Conservation (phyloP, 2,888 invertebrate genomes). For the Sarcophaga variegata region DNA sequence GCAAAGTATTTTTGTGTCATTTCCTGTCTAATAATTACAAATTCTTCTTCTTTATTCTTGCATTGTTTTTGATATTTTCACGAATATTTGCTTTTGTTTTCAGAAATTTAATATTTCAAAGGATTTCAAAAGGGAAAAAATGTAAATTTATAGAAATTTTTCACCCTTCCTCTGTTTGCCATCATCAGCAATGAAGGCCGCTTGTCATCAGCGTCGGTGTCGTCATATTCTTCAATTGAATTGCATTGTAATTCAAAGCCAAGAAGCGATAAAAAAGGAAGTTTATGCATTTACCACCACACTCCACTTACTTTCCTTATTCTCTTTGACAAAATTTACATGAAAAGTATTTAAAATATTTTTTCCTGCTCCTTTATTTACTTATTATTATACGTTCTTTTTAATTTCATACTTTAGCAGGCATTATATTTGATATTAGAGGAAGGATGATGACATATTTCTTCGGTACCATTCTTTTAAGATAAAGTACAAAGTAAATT, state of each 20-base stretch:
- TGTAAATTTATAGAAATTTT: not conserved
- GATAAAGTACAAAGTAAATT: too few species aligned
- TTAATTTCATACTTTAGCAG: conserved; percentile 51
- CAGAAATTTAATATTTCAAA: conserved; percentile 14
- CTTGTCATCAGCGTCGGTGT: not conserved
- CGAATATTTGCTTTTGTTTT: conserved; percentile 31
- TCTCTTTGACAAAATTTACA: not conserved
- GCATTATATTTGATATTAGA: conserved; percentile 27
- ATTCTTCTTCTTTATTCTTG: conserved; percentile 51
- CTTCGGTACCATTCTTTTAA: too few species aligned
- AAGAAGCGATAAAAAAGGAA: conserved; percentile 24
- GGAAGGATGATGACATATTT: not conserved
- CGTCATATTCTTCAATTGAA: conserved; percentile 41
- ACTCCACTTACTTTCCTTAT: not conserved
- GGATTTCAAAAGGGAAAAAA: not conserved
- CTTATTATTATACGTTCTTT: not conserved
- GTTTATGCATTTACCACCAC: not conserved
- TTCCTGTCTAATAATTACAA: conserved; percentile 68
- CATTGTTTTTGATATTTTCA: conserved; percentile 32
- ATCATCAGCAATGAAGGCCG: not conserved
- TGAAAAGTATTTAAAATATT: not conserved
- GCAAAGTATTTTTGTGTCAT: conserved; percentile 65
- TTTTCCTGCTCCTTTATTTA: not conserved
- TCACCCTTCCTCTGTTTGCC: not conserved
- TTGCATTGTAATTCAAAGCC: conserved; percentile 49